Conservation (phyloP, 1,140 invertebrate genomes). For the Leptopilina boulardi region DNA sequence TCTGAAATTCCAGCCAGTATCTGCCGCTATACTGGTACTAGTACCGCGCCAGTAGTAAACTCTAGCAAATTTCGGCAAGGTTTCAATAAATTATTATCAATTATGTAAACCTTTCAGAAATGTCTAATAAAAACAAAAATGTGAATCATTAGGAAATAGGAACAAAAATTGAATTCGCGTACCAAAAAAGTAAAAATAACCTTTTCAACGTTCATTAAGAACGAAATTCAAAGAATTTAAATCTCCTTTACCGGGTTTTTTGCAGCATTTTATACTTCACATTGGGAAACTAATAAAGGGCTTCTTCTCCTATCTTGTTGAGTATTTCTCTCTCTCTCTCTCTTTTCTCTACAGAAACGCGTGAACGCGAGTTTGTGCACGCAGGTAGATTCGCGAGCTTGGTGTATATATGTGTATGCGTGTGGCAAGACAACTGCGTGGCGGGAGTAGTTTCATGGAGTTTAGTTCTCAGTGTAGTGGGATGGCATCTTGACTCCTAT, state of each 20-base stretch:
- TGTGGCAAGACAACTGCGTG: slow-evolving; percentile 64
- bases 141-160: not conserved
- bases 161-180: not conserved
- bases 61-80: no score
- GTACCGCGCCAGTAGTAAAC: no score
- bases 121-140: no score
- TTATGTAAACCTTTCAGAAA: no score
- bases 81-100: no score
- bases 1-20: no score
- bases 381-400: not conserved
- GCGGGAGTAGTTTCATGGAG: slow-evolving; percentile 70
- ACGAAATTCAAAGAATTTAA: not conserved
- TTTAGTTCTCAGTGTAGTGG: slow-evolving; percentile 70
- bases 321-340: not conserved
- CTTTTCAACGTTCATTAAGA: not conserved
- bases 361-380: slow-evolving; percentile 6
- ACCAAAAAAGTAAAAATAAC: no score
- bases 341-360: not conserved
- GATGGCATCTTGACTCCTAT: slow-evolving; percentile 76
- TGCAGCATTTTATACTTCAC: not conserved
- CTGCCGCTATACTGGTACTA: no score
- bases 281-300: slow-evolving; percentile 1
- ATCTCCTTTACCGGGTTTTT: not conserved
- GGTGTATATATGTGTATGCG: slow-evolving; percentile 22
- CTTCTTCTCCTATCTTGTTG: not conserved